These are phyloP conservation scores for Drosophila greeni DNA, from an alignment of 2,888 invertebrate species.

Conservation along the genomic window DNA sequence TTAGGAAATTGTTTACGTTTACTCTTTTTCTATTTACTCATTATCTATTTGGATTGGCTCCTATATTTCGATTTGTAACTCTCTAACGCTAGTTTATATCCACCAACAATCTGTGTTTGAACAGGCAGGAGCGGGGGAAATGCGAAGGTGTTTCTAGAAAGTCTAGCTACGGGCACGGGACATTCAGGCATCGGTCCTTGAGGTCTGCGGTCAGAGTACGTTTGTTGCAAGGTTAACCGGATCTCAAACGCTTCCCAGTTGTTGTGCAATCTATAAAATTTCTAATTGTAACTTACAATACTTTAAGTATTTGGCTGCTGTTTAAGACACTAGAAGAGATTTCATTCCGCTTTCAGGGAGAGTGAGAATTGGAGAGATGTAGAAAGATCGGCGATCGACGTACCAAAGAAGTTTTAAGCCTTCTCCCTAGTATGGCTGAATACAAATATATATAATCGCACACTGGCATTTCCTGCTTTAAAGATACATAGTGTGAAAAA, in stretches of 20 bases:
- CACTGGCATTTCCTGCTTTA: conserved; percentile 16
- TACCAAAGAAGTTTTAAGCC: conserved; percentile 49
- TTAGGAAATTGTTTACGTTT: conserved; percentile 75
- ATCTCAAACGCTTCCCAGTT: conserved; percentile 25
- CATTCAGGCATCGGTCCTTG: conserved; percentile 46
- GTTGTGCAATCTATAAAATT: conserved; percentile 63
- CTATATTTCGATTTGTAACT: conserved; percentile 45
- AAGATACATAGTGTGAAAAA: conserved; percentile 62
- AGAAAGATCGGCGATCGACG: conserved; percentile 36
- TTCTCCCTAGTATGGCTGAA: conserved; percentile 19
- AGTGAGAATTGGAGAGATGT: conserved; percentile 33
- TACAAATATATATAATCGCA: conserved; percentile 33
- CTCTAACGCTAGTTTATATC: conserved; percentile 49
- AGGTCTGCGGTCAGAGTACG: conserved; percentile 67
- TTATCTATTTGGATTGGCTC: conserved; percentile 10
- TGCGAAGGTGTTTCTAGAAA: conserved; percentile 23
- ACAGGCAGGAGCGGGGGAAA: conserved; percentile 29
- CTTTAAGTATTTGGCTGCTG: conserved; percentile 64
- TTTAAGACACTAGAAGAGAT: conserved; percentile 68
- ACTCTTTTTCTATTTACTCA: conserved; percentile 17
- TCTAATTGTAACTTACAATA: conserved; percentile 61
- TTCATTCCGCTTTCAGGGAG: conserved; percentile 32
- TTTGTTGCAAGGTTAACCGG: conserved; percentile 47
- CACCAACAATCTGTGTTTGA: conserved; percentile 46
- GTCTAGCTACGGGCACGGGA: conserved; percentile 16